These are phyloP conservation scores for Sorex araneus DNA, from an alignment of 2,113 vertebrate genomes.

Conservation along the genomic window DNA sequence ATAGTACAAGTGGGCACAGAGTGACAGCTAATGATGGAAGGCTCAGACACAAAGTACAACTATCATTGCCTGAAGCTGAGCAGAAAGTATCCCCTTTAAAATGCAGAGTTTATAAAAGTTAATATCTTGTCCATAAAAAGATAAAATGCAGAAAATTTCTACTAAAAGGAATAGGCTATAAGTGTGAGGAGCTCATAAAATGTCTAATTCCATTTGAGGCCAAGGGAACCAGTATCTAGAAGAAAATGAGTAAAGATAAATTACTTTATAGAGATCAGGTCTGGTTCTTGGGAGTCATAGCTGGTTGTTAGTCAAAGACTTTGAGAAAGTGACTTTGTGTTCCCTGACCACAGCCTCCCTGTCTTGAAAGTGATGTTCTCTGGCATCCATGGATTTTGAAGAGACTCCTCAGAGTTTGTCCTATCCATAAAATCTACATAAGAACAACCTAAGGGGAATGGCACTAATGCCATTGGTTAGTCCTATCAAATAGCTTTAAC, in stretches of 20 bases:
- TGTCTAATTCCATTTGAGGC: background rate
- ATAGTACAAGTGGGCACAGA: constrained; percentile 30
- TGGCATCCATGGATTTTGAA: background rate
- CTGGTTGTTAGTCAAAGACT: background rate
- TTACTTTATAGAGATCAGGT: background rate
- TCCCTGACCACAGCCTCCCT: background rate
- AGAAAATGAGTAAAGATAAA: background rate
- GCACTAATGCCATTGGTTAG: background rate
- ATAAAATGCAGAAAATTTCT: constrained; percentile 20
- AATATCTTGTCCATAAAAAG: constrained; percentile 25
- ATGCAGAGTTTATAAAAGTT: background rate
- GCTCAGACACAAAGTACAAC: background rate
- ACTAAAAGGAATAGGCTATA: constrained; percentile 16
- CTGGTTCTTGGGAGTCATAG: background rate
- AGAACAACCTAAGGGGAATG: background rate
- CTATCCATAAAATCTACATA: background rate
- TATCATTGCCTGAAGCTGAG: constrained; percentile 10
- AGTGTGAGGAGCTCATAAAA: background rate
- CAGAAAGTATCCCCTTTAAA: constrained; percentile 53
- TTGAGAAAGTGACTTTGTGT: background rate
- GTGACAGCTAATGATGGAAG: constrained; percentile 9
- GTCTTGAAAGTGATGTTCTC: background rate
- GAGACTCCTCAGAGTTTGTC: background rate
- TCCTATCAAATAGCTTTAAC: constrained; percentile 34
- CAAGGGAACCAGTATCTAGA: background rate